phyloP scores from a whole-genome alignment of 2,113 vertebrate genomes.

The Leucopsar rothschildi region DNA sequence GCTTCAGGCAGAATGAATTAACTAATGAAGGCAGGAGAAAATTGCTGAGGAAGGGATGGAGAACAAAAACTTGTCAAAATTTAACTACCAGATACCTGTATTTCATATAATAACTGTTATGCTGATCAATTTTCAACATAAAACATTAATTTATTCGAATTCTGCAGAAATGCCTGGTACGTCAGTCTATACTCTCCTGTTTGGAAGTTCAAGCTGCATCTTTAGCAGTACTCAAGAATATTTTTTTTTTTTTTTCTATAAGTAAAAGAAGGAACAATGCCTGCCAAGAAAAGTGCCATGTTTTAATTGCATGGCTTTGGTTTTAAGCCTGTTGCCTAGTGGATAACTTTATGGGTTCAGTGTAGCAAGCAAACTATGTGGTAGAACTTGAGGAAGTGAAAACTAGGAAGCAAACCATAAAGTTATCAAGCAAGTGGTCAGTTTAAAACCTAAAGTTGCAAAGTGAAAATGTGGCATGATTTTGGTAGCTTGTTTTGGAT shows the following conservation, averaged over 20 bases:
- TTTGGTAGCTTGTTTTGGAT: not conserved
- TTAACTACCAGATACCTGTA: not conserved
- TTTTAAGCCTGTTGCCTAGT: not conserved
- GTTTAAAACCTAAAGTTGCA: not conserved
- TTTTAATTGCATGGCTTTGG: not conserved
- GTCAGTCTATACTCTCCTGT: not conserved
- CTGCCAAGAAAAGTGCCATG: not conserved
- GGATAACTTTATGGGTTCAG: not conserved
- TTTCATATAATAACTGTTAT: not conserved
- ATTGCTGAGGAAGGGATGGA: not conserved
- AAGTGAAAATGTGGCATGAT: rapidly evolving
- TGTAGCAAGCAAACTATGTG: not conserved
- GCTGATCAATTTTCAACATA: not conserved
- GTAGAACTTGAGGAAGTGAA: not conserved
- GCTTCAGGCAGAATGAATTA: not conserved
- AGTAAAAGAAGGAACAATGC: not conserved
- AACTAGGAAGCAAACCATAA: not conserved
- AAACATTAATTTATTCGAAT: not conserved
- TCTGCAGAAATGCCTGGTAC: not conserved
- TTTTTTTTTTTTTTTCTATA: not conserved
- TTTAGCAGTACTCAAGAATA: not conserved
- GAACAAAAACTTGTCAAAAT: not conserved
- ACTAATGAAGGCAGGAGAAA: not conserved
- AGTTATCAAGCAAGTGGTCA: not conserved
- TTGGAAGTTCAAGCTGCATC: not conserved